Evolutionary conservation across 2,113 vertebrate species (phyloP).

Genomic region (Promerops cafer): DNA sequence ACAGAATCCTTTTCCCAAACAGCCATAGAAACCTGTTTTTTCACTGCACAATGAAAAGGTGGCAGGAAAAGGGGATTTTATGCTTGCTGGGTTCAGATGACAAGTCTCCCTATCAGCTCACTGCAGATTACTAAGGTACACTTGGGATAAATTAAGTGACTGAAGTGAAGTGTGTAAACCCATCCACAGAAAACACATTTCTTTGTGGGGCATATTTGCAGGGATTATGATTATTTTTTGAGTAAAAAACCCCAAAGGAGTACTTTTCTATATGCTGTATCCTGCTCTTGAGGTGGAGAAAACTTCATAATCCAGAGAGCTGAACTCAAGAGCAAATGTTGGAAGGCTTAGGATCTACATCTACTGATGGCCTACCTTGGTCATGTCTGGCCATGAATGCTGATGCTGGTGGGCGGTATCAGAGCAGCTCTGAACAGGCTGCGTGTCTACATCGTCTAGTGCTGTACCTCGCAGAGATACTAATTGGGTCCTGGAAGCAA

Average conservation of each 20-base stretch:
- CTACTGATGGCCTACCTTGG: neutral
- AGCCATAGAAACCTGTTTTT: neutral
- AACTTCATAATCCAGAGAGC: neutral
- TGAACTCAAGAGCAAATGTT: neutral
- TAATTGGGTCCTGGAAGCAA: constrained; percentile 60
- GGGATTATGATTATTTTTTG: neutral
- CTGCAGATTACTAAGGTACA: neutral
- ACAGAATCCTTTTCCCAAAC: neutral
- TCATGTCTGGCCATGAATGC: neutral
- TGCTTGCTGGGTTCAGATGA: neutral
- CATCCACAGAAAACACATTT: neutral
- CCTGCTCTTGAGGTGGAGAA: neutral
- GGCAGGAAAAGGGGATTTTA: neutral
- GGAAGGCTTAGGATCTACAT: neutral
- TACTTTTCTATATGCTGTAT: neutral
- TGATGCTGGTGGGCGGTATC: neutral
- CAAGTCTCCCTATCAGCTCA: neutral
- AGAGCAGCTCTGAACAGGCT: neutral
- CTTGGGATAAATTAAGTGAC: neutral
- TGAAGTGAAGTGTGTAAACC: neutral
- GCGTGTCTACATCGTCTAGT: neutral
- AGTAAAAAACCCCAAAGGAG: neutral
- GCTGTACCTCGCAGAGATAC: constrained; percentile 19
- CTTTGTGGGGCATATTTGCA: neutral
- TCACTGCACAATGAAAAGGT: neutral